These are phyloP conservation scores for Rhodeus uyekii DNA, from an alignment of 2,797 vertebrate genomes.

Conservation along the genomic window DNA sequence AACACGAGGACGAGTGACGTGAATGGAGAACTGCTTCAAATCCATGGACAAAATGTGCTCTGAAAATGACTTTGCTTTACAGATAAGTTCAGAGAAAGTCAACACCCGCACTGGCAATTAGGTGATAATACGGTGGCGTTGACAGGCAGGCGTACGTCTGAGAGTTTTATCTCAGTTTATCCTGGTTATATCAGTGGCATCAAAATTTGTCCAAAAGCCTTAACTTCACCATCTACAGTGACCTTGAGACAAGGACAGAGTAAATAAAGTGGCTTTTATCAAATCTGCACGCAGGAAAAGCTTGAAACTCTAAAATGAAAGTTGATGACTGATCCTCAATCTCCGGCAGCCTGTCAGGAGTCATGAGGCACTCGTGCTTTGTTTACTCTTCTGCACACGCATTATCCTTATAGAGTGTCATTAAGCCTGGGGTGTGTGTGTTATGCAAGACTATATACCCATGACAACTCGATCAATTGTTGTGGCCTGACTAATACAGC, in stretches of 20 bases:
- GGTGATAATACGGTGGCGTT: constrained; percentile 65
- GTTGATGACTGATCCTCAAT: constrained; percentile 62
- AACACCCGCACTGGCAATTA: constrained; percentile 30
- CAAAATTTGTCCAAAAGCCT: constrained; percentile 48
- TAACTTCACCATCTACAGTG: constrained; percentile 31
- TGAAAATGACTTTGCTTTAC: constrained; percentile 36
- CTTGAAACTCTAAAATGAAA: constrained; percentile 57
- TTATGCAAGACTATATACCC: constrained; percentile 12
- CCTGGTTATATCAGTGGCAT: constrained; percentile 19
- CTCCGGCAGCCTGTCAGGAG: constrained; percentile 8
- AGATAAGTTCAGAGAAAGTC: constrained; percentile 30
- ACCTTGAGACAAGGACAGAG: constrained; percentile 64
- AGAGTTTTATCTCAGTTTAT: constrained; percentile 7
- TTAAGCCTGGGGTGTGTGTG: background rate
- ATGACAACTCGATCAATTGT: constrained; percentile 7
- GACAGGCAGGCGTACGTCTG: constrained; percentile 56
- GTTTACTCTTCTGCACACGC: constrained; percentile 24
- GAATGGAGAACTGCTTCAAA: background rate
- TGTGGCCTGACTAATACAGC: background rate
- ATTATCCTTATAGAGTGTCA: constrained; percentile 9
- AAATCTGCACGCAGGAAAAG: constrained; percentile 20
- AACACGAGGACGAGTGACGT: background rate
- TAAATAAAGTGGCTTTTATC: constrained; percentile 38
- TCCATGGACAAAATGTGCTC: background rate
- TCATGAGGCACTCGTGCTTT: constrained; percentile 41